phyloP scores from a whole-genome alignment of 2,797 vertebrate species.

The Acropternis orthonyx region DNA sequence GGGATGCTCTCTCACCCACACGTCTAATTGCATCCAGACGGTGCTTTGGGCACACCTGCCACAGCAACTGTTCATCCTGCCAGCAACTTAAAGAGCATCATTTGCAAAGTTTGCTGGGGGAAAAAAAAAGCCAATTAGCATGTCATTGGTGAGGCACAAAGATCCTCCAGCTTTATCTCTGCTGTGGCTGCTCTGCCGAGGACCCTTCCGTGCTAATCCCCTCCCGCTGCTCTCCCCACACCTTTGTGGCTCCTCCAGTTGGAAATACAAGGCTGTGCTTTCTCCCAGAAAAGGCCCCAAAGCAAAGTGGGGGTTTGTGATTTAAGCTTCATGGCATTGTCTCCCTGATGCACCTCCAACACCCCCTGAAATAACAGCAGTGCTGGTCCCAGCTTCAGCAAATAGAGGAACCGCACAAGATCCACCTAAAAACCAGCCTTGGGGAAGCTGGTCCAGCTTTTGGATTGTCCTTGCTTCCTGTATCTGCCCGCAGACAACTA shows the following conservation, averaged over 20 bases:
- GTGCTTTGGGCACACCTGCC: not conserved
- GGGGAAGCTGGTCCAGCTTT: not conserved
- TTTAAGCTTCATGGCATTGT: rapidly evolving
- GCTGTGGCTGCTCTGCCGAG: not conserved
- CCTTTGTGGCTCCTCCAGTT: not conserved
- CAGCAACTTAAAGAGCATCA: not conserved
- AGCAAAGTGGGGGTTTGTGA: not conserved
- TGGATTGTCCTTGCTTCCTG: rapidly evolving
- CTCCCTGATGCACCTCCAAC: not conserved
- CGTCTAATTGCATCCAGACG: not conserved
- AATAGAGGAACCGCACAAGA: rapidly evolving
- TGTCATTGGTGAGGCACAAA: not conserved
- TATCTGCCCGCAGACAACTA: not conserved
- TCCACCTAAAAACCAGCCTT: not conserved
- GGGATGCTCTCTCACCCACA: not conserved
- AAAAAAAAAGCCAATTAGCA: not conserved
- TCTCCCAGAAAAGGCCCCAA: not conserved
- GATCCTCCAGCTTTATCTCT: not conserved
- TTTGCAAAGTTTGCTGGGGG: not conserved
- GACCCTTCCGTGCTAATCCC: not conserved
- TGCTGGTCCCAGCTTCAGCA: not conserved
- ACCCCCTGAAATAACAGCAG: rapidly evolving
- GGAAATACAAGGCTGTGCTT: not conserved
- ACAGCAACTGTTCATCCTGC: slow-evolving; percentile 29
- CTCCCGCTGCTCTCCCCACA: not conserved